Percentiles rank a stretch among this genome's conserved stretches.
Evolutionary conservation across 35 echinoderm and acorn worm species (phyloP).

Genomic region (Lytechinus pictus): DNA sequence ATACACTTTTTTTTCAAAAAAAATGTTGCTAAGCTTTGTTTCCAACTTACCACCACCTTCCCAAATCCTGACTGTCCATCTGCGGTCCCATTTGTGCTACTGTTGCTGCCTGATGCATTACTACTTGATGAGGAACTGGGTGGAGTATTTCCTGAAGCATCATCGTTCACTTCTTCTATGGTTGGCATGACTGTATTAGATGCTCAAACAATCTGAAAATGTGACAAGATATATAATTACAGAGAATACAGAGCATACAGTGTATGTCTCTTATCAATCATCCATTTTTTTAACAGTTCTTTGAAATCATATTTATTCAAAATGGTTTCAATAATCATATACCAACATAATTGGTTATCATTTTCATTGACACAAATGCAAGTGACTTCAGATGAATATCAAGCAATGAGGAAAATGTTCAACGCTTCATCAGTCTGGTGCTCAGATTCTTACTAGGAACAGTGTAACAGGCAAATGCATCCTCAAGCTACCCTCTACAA

Average conservation of each 20-base stretch:
- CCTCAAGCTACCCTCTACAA: too few relatives aligned
- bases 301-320: too few relatives aligned
- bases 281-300: too few relatives aligned
- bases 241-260: not conserved
- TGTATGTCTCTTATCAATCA: too few relatives aligned
- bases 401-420: too few relatives aligned
- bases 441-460: too few relatives aligned
- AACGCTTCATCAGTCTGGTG: too few relatives aligned
- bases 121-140: not conserved
- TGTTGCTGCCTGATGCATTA: not conserved
- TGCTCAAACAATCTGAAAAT: not conserved
- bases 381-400: too few relatives aligned
- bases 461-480: too few relatives aligned
- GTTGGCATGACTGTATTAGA: constrained; percentile 27
- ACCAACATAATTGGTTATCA: too few relatives aligned
- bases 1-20: too few relatives aligned
- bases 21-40: not conserved
- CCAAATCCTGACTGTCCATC: not conserved
- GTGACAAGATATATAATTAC: not conserved
- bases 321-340: not conserved
- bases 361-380: too few relatives aligned
- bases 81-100: not conserved
- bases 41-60: not conserved
- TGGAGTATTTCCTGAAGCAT: not conserved
- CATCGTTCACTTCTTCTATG: constrained; percentile 48